Conservation (phyloP, 2,113 vertebrate species). For the Fulica atra region DNA sequence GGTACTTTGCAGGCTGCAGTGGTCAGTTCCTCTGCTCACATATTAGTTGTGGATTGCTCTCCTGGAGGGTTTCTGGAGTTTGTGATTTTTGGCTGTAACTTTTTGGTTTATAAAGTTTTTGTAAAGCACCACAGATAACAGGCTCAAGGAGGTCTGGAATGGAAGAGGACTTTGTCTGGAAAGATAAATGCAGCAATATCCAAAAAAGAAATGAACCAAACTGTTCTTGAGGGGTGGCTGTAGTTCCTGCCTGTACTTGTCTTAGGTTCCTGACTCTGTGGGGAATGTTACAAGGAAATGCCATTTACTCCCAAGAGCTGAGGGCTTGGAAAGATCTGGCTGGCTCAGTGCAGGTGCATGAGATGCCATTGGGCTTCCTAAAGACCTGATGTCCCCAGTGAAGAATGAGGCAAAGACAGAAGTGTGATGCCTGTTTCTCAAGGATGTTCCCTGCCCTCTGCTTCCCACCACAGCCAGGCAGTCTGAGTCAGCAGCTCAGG, state of each 20-base stretch:
- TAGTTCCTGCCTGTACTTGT: background rate
- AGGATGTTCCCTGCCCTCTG: background rate
- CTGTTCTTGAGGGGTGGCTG: background rate
- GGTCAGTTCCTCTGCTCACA: background rate
- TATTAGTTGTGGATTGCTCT: background rate
- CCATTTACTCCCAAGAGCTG: background rate
- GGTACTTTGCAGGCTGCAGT: background rate
- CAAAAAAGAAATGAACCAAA: background rate
- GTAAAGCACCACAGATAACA: background rate
- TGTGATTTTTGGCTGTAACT: background rate
- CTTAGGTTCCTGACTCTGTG: background rate
- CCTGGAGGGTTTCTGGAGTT: background rate
- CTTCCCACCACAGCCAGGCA: background rate
- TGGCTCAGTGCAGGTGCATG: background rate
- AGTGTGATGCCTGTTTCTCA: background rate
- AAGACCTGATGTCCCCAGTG: background rate
- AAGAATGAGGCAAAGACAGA: background rate
- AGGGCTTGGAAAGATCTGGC: background rate
- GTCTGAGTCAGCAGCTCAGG: background rate
- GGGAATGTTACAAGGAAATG: background rate
- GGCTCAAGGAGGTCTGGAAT: background rate
- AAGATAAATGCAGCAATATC: background rate
- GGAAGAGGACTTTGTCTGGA: background rate
- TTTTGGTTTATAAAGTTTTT: background rate
- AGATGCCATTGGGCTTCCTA: background rate